Percentiles rank a stretch among this genome's conserved stretches.
phyloP scores from a whole-genome alignment of 1,140 invertebrate species.

The Mycetomoellerius zeteki region DNA sequence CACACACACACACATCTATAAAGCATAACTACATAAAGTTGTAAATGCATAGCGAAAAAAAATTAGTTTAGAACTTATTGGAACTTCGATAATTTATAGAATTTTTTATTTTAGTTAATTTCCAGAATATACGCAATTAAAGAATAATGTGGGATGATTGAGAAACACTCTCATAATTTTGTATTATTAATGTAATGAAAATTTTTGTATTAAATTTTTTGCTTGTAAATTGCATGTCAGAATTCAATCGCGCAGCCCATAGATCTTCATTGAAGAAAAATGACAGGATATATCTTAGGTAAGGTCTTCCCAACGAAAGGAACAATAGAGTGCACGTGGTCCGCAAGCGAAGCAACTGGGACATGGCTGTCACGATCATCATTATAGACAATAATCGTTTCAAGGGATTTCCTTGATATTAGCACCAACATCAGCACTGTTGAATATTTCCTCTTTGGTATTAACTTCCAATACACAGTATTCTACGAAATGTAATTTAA shows the following conservation, averaged over 20 bases:
- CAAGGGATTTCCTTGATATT: constrained; percentile 50
- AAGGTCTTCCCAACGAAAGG: constrained; percentile 60
- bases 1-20: too few species aligned
- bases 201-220: background rate
- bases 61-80: background rate
- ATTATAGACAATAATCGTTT: constrained; percentile 57
- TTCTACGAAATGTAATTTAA: background rate
- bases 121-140: background rate
- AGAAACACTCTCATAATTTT: background rate
- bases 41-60: too few species aligned
- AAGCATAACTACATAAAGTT: too few species aligned
- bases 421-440: background rate
- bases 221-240: background rate
- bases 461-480: background rate
- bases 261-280: constrained; percentile 41
- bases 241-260: constrained; percentile 30
- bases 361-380: constrained; percentile 50
- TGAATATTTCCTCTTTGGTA: constrained; percentile 6
- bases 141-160: background rate
- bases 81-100: background rate
- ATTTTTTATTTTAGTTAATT: constrained; percentile 4
- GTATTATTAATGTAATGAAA: background rate
- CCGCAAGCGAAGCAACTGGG: constrained; percentile 47
- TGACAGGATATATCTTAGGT: constrained; percentile 53
- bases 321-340: constrained; percentile 44